phyloP scores from a whole-genome alignment of 2,797 vertebrate species.

The Furcifer pardalis region DNA sequence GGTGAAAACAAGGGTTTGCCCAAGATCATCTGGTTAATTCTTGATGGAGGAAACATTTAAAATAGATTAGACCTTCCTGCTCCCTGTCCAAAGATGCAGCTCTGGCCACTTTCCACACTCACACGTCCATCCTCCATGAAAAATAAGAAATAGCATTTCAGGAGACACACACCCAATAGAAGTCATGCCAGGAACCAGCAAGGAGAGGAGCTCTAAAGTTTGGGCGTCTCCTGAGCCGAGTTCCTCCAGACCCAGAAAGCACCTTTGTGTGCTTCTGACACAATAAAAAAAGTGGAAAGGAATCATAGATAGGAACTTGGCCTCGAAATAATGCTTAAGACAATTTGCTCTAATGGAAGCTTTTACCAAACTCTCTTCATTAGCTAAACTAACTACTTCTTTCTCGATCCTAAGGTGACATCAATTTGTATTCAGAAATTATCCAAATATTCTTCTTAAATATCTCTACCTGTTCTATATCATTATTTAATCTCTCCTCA shows the following conservation, averaged over 20 bases:
- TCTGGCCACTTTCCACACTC: not conserved
- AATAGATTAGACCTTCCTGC: not conserved
- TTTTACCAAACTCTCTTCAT: not conserved
- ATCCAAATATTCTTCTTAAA: not conserved
- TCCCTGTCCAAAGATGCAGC: not conserved
- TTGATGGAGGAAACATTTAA: too few species aligned
- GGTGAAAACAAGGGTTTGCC: too few species aligned
- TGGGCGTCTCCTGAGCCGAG: too few species aligned
- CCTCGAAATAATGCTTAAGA: too few species aligned
- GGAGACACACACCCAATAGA: not conserved
- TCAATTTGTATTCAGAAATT: not conserved
- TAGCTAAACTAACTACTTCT: not conserved
- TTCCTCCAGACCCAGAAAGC: too few species aligned
- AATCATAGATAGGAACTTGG: too few species aligned
- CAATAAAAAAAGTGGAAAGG: too few species aligned
- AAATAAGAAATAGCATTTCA: not conserved
- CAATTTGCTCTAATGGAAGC: not conserved
- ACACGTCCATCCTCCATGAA: not conserved
- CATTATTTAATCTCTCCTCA: too few species aligned
- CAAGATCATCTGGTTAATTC: too few species aligned
- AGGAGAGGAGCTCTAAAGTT: too few species aligned
- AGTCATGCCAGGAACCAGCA: too few species aligned
- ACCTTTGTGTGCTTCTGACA: too few species aligned
- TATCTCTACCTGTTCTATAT: not conserved
- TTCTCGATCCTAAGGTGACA: not conserved